phyloP scores from a whole-genome alignment of 2,888 invertebrate species.

The Tenthredo livida region DNA sequence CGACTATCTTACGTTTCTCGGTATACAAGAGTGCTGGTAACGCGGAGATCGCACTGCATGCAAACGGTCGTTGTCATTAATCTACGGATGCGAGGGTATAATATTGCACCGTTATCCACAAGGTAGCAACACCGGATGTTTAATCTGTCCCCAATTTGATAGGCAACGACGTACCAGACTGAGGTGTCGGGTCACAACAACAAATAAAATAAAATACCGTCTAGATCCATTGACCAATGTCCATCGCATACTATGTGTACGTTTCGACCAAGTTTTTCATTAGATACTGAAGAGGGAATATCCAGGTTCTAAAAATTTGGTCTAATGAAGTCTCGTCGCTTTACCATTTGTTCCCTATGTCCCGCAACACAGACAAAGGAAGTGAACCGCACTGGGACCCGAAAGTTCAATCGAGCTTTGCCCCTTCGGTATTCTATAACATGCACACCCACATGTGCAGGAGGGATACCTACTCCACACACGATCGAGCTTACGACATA shows the following conservation, averaged over 20 bases:
- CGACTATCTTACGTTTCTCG: background rate
- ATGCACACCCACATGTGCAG: background rate
- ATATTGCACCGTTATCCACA: slow-evolving; percentile 28
- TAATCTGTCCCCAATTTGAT: slow-evolving; percentile 27
- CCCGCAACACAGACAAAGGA: background rate
- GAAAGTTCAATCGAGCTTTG: slow-evolving; percentile 43
- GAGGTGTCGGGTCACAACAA: slow-evolving; percentile 15
- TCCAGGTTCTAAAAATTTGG: background rate
- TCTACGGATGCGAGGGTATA: background rate
- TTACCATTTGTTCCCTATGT: background rate
- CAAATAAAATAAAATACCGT: slow-evolving; percentile 22
- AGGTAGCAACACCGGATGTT: slow-evolving; percentile 36
- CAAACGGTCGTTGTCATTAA: background rate
- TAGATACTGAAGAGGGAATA: background rate
- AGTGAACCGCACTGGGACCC: background rate
- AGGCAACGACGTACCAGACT: background rate
- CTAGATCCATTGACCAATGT: background rate
- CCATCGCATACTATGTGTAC: background rate
- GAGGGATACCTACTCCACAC: background rate
- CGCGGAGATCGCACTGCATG: background rate
- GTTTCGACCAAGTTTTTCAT: background rate
- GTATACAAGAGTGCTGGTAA: slow-evolving; percentile 5
- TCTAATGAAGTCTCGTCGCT: background rate
- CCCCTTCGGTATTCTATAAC: background rate
- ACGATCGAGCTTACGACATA: slow-evolving; percentile 35